Evolutionary conservation across 2,797 vertebrate species (phyloP), one percentile per base, ranked within the genome.

Genomic region (Melanotaenia trifasciata): DNA sequence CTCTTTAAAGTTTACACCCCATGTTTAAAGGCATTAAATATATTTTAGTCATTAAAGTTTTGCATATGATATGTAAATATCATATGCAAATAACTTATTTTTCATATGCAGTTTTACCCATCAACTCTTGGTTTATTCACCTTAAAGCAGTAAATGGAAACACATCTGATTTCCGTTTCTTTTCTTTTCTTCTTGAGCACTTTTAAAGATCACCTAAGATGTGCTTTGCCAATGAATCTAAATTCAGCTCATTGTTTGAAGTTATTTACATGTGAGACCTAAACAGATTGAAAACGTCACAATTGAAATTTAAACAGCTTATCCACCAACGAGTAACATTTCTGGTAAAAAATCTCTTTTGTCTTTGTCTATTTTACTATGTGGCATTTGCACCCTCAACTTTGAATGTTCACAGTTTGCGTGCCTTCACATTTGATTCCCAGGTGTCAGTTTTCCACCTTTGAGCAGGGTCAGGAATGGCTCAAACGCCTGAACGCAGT

Each of bases 401-500:
- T 32, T 54, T 16, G 45, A 1, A 4, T 4, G 10, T n/a, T 32
- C 9, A 30, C 7, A n/a, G 30, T n/a, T 58, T 7, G 11, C 50
- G 16, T 22, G 30, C 22, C 35, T 24, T 62, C 81, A n/a, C 22
- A 1, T 75, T 35, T 47, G 28, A 13, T 70, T 40, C 38, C n/a
- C 91, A 99, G 98, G 95, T 98, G 97, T 93, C 97, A 98, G 94
- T 97, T 99, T 72, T 96, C 96, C 81, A 97, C 96, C 18, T 96
- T 97, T 58, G 98, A 99, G 93, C 97, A 98, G 89, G 97, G 97
- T 90, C 98, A 99, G 89, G 97, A 98, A 58, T 99, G 98, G 98
- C 89, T 97, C 67, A 99, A 99, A 88, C 94, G 98, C 65, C 90
- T 99, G 72, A 96, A 93, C 38, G 90, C 78, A 1, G 95, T 91